Evolutionary conservation across 1,140 invertebrate species (phyloP).

Genomic region (Leptopilina clavipes): DNA sequence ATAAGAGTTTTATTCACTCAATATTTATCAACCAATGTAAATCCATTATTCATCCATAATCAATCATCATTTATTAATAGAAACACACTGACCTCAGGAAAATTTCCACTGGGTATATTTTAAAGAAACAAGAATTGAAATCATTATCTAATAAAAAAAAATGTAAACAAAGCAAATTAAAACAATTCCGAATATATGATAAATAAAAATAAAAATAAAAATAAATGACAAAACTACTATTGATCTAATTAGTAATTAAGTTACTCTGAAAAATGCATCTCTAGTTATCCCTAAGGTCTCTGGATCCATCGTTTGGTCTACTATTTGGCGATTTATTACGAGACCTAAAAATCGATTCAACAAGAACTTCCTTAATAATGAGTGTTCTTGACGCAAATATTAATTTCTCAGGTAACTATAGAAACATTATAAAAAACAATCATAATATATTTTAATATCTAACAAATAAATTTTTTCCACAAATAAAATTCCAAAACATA

Average conservation of each 20-base stretch:
- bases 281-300: constrained; percentile 83
- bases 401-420: constrained; percentile 79
- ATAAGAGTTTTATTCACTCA: too few relatives aligned
- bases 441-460: too few relatives aligned
- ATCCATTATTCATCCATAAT: too few relatives aligned
- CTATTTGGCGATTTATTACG: constrained; percentile 83
- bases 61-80: too few relatives aligned
- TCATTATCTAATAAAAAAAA: too few relatives aligned
- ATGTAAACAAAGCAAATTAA: too few relatives aligned
- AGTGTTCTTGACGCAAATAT: constrained; percentile 83
- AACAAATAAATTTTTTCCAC: too few relatives aligned
- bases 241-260: constrained; percentile 16
- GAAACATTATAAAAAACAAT: too few relatives aligned
- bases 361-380: constrained; percentile 82
- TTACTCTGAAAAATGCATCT: constrained; percentile 52
- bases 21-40: too few relatives aligned
- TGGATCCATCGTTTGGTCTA: constrained; percentile 86
- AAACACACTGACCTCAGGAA: too few relatives aligned
- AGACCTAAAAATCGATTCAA: constrained; percentile 81
- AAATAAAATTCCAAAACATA: not conserved
- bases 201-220: not conserved
- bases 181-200: not conserved
- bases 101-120: too few relatives aligned
- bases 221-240: not conserved
- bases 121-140: too few relatives aligned